These are phyloP conservation scores for Phoxinus dragarum DNA, from an alignment of 2,797 vertebrate genomes.

Conservation along the genomic window DNA sequence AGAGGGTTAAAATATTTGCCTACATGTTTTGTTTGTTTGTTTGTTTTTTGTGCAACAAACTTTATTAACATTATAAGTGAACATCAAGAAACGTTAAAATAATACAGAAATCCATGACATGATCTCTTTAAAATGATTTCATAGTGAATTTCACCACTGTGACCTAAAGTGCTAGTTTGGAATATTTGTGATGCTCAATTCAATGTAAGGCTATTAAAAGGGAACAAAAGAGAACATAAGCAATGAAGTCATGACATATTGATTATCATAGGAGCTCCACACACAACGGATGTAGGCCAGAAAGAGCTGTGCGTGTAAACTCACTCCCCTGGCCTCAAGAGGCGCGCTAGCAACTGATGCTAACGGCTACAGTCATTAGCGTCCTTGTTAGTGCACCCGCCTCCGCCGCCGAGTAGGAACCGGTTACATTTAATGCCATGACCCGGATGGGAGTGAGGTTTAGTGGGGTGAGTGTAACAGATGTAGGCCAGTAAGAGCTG, in stretches of 20 bases:
- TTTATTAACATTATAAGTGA: neutral
- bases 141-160: neutral
- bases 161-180: neutral
- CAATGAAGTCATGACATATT: neutral
- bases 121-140: neutral
- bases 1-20: neutral
- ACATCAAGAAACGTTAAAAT: neutral
- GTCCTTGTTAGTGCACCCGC: too few relatives aligned
- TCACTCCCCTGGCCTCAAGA: too few relatives aligned
- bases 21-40: neutral
- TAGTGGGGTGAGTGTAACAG: too few relatives aligned
- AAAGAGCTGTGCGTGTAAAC: too few relatives aligned
- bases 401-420: too few relatives aligned
- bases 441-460: too few relatives aligned
- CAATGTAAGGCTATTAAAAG: constrained; percentile 2
- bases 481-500: too few relatives aligned
- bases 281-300: too few relatives aligned
- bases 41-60: neutral
- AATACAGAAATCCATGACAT: neutral
- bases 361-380: too few relatives aligned
- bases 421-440: too few relatives aligned
- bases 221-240: neutral
- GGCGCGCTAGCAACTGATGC: too few relatives aligned
- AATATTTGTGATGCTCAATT: neutral
- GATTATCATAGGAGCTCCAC: neutral